Base-by-base conservation (phyloP, 2,888 invertebrate genomes). In the Polyploca ridens region DNA sequence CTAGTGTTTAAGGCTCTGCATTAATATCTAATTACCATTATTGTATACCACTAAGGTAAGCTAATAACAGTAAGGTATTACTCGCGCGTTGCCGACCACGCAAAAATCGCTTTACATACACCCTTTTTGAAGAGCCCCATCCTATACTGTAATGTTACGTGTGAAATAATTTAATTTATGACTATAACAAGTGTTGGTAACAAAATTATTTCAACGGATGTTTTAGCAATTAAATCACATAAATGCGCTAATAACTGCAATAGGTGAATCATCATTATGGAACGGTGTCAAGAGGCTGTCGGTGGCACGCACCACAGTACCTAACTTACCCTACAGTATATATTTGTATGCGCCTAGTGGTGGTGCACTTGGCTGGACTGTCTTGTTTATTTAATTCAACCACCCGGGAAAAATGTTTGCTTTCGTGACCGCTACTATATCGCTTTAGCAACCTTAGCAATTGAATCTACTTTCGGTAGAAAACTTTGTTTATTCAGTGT, bases 281-380 rank as follows among this genome's bases (percentile, higher is more conserved):
- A 87, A 88, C 76, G 73, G 80, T 90, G 87, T 89, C 88, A 88
- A 88, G 87, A 76, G 85, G 71, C 72, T 75, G 84, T 79, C 84
- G 76, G 70, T 70, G 73, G 77, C 83, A 84, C 77, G 75, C 77
- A 54, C 75, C 76, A 70, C 74, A 65, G 64, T 66, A 70, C 72
- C 69, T 38, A 10, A 8, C 27, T 2, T 27, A 27, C 27, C 27
- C 27, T 27, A 27, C 27, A 38, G 69, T 67, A 62, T n/a, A 19
- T 60, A 27, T 54, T 54, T 61, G 27, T 61, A 61, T 61, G 41
- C 27, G 16, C 66, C 71, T 54, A 49, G 38, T 54, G 63, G 64
- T 54, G 38, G 65, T 64, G 54, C 62, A 41, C 58, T 58, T 46
- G 60, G 60, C 59, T 58, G 61, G 61, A 63, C 66, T 64, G 66